A percentile compares a stretch with the other conserved stretches of the same genome.
These are phyloP conservation scores for Tineola bisselliella DNA, from an alignment of 2,888 invertebrate species.

Conservation along the genomic window DNA sequence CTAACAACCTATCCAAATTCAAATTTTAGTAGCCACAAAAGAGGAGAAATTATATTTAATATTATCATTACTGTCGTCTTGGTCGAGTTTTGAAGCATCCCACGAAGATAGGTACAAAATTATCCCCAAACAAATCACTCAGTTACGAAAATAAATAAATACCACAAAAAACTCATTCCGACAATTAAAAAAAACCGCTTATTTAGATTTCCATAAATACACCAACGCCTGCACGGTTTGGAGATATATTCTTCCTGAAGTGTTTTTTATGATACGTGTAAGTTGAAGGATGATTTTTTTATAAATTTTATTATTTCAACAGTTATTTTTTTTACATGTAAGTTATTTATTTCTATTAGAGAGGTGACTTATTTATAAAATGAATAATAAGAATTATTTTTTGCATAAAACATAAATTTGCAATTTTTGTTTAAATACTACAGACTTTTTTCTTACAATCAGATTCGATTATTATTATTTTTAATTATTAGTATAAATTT, in stretches of 20 bases:
- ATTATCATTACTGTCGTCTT: too few relatives aligned
- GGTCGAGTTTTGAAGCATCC: too few relatives aligned
- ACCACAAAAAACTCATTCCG: constrained; percentile 40
- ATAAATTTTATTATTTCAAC: neutral
- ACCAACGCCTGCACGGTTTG: constrained; percentile 31
- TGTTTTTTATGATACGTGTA: constrained; percentile 28
- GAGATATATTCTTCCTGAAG: constrained; percentile 59
- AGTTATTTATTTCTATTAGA: neutral
- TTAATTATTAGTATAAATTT: too few relatives aligned
- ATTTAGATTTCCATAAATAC: constrained; percentile 57
- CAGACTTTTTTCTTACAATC: too few relatives aligned
- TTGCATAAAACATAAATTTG: too few relatives aligned
- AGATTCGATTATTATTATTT: too few relatives aligned
- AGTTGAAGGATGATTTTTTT: neutral
- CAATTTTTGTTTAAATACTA: too few relatives aligned
- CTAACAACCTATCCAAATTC: too few relatives aligned
- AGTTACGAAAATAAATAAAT: constrained; percentile 56
- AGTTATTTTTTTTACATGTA: neutral
- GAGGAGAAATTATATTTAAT: too few relatives aligned
- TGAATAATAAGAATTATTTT: too few relatives aligned
- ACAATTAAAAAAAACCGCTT: constrained; percentile 54
- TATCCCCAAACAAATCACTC: constrained; percentile 48
- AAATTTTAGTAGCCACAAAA: too few relatives aligned
- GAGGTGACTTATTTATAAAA: too few relatives aligned
- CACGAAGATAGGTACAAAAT: constrained; percentile 24